These are phyloP conservation scores for Nemoura dubitans DNA, from an alignment of 2,888 invertebrate genomes.

Conservation along the genomic window DNA sequence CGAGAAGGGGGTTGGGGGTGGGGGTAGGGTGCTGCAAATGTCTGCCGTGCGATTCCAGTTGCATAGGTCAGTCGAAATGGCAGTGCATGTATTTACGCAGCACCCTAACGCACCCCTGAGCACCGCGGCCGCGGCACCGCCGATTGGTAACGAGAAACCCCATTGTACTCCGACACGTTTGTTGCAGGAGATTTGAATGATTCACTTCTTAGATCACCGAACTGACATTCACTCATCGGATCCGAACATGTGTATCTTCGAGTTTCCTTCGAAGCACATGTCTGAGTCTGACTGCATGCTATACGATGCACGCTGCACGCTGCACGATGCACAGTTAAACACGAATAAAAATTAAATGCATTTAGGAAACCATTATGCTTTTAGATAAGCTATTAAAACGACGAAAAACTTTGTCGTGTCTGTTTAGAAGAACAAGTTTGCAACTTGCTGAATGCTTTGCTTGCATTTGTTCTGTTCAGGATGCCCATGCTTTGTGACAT, in stretches of 20 bases:
- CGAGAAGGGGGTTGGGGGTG: not conserved
- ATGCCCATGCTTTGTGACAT: too few species aligned
- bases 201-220: not conserved
- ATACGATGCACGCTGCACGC: too few species aligned
- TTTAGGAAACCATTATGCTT: not conserved
- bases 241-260: not conserved
- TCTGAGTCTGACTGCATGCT: too few species aligned
- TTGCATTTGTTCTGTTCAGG: too few species aligned
- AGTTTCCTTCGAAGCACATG: too few species aligned
- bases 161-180: not conserved
- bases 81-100: not conserved
- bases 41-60: too few species aligned
- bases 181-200: not conserved
- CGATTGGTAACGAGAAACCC: too few species aligned
- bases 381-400: not conserved
- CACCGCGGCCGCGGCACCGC: too few species aligned
- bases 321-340: not conserved
- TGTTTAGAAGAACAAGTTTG: not conserved
- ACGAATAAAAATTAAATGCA: not conserved
- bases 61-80: conserved; percentile 35
- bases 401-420: not conserved
- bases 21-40: not conserved
- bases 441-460: not conserved
- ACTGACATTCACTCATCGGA: not conserved
- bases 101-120: not conserved